Evolutionary conservation across 2,797 vertebrate species (phyloP), one percentile per base, ranked within the genome.

Genomic region (Pitangus sulphuratus): DNA sequence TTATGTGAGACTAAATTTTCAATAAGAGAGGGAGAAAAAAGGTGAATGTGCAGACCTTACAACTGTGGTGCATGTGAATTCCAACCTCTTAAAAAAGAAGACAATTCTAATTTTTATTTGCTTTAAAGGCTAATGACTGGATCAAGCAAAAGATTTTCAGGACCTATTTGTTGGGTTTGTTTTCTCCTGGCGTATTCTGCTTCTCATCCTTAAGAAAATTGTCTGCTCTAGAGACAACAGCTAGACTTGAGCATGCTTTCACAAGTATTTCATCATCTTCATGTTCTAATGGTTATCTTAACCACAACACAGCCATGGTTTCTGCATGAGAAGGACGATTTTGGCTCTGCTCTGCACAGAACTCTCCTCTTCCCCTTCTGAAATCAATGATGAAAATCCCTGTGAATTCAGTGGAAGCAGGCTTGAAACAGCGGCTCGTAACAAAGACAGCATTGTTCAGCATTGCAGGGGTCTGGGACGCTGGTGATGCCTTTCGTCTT

Each of bases 401-500:
- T 85, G 51, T 75, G 71, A 87, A 75, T 94, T 85, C 80, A n/a
- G 60, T 71, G 89, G 60, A 94, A 90, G 61, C 72, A 78, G 57
- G 69, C 39, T 35, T 91, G 79, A 91, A 70, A 74, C 74, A 82
- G 61, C 0, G 0, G 12, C 44, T 89, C 3, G 0, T 37, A 88
- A 94, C 88, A 94, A 91, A 91, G 70, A 48, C 70, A 40, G 64
- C 44, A 82, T 92, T 94, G 91, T 93, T 90, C 0, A 0, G 47
- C 83, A 25, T 78, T 75, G 80, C 93, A 64, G 93, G 89, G 54
- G 77, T 68, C 85, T 84, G 80, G 84, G 87, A 81, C 81, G 83
- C 61, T 91, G 85, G 72, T 75, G 89, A 61, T 91, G 91, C 24
- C 64, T 91, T 87, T 91, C 3, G 24, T 47, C 89, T 94, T 91